Conservation (phyloP, 2,888 invertebrate genomes). For the Neoitamus cyanurus region DNA sequence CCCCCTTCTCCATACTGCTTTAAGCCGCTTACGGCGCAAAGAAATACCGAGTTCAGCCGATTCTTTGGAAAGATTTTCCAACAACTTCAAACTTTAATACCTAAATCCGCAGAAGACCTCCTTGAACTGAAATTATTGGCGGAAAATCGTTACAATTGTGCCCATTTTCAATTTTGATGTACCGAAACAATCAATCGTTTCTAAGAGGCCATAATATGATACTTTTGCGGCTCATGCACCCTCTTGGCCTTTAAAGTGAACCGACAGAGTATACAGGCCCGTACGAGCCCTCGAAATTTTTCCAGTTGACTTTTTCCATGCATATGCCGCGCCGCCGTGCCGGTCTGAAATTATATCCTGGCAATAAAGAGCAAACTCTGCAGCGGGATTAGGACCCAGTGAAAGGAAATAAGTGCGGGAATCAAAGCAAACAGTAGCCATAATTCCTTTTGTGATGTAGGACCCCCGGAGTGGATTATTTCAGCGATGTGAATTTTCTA, state of each 20-base stretch:
- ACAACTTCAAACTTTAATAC: background rate
- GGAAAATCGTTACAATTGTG: conserved; percentile 33
- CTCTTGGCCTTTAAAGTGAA: conserved; percentile 14
- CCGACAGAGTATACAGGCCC: background rate
- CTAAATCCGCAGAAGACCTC: background rate
- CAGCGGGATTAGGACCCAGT: conserved; percentile 16
- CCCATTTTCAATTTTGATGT: background rate
- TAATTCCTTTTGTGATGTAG: conserved; percentile 10
- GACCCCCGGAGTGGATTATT: conserved; percentile 45
- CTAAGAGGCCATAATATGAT: conserved; percentile 36
- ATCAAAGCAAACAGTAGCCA: conserved; percentile 42
- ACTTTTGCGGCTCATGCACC: conserved; percentile 38
- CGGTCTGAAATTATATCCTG: conserved; percentile 33
- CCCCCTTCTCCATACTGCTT: too few species aligned
- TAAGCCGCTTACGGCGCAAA: too few species aligned
- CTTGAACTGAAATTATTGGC: conserved; percentile 36
- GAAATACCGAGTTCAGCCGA: too few species aligned
- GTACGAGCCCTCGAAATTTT: conserved; percentile 8
- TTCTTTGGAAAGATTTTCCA: too few species aligned
- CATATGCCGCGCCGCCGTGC: conserved; percentile 20
- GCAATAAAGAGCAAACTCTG: conserved; percentile 43
- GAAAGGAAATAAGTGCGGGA: conserved; percentile 42
- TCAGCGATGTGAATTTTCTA: conserved; percentile 9
- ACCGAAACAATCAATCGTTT: conserved; percentile 6
- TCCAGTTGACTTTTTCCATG: conserved; percentile 36